Evolutionary conservation across 2,888 invertebrate genomes (phyloP), one percentile per base, ranked within the genome.

Genomic region (Pseudococcus viburni): DNA sequence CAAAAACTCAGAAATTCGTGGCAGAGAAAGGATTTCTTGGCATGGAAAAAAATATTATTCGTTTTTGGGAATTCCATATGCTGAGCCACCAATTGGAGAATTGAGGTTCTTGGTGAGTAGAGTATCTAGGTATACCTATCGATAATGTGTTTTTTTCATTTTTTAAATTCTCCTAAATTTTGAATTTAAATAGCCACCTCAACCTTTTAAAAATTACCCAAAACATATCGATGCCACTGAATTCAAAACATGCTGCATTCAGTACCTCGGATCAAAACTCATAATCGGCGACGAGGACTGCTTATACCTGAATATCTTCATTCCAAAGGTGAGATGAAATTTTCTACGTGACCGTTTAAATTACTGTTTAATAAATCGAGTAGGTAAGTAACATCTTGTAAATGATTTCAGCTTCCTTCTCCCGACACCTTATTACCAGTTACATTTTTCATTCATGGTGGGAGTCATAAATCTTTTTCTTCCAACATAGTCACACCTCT

Each of bases 381-480:
- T 55, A 51, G 12, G 55, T 55, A 55, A 17, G 5, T n/a, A 33
- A 15, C 51, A 15, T 0, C 51, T 51, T 51, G 51, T 51, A 42
- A 42, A 42, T 26, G 26, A 68, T 68, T 68, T 68, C 68, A 73
- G 73, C 73, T 33, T 73, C 73, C 73, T 17, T 17, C 73, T 73
- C 33, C 73, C 17, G 17, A 73, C 33, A 19, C 33, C 8, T 33
- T 17, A 33, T 17, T 73, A 73, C 73, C 73, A 22, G 97, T 98
- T 88, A 95, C 98, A 95, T 94, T 98, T 84, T 98, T 98, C 98
- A 95, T 99, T 90, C 97, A 96, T 92, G 97, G 97, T 88, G 99
- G 99, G 88, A 97, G 97, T 22, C 96, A 97, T 92, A 97, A 97
- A 92, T 96, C 96, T 85, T 98, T 98, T 48, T 96, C 97, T 22